Conservation (phyloP, 2,113 vertebrate genomes). For the Tragelaphus strepsiceros region DNA sequence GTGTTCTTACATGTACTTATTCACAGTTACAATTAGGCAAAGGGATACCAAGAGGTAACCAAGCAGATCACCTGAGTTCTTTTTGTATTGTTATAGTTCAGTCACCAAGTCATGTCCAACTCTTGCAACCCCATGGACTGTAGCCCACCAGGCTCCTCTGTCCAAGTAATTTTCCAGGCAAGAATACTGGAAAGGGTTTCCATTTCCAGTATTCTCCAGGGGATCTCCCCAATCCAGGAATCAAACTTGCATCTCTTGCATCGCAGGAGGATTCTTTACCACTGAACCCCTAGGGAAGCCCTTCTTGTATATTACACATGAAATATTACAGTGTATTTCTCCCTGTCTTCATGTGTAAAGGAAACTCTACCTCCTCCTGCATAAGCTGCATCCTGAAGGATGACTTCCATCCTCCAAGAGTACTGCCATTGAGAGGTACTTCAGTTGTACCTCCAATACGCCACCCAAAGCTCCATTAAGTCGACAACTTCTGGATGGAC, state of each 20-base stretch:
- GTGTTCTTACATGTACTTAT: not conserved
- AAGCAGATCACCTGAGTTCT: not conserved
- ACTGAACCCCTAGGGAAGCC: not conserved
- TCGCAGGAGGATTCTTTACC: not conserved
- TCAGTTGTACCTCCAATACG: not conserved
- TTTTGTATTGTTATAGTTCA: not conserved
- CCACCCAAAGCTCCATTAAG: not conserved
- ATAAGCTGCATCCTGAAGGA: not conserved
- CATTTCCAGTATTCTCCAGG: not conserved
- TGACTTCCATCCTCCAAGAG: not conserved
- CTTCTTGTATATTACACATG: not conserved
- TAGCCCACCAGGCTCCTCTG: not conserved
- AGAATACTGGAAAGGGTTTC: not conserved
- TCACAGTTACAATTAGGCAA: not conserved
- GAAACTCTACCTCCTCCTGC: not conserved
- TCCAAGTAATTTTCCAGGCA: not conserved
- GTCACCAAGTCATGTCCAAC: not conserved
- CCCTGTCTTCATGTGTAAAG: not conserved
- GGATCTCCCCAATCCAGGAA: not conserved
- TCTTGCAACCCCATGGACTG: not conserved
- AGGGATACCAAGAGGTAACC: not conserved
- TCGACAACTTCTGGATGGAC: not conserved
- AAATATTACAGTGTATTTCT: not conserved
- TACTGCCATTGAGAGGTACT: not conserved
- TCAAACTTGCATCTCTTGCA: not conserved